Percentiles rank a stretch among this genome's conserved stretches.
These are phyloP conservation scores for Spinus olivaceus DNA, from an alignment of 2,797 vertebrate species.

Conservation along the genomic window DNA sequence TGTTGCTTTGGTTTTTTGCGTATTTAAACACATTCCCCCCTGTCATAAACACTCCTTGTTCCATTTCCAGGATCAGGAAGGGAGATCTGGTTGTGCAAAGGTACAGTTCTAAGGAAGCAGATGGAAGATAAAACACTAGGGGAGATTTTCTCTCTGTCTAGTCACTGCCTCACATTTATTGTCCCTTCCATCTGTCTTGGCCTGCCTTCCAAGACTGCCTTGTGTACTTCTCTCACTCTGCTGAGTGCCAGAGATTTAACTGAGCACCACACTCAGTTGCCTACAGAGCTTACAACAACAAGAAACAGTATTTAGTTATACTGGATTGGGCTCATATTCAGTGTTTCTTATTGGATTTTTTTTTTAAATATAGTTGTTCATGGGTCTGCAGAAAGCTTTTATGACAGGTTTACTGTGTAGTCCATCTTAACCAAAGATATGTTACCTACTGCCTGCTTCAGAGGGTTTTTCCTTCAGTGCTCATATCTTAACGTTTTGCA, in stretches of 20 bases:
- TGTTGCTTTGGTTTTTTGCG: not conserved
- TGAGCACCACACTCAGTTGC: not conserved
- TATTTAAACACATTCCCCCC: not conserved
- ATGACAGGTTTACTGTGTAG: not conserved
- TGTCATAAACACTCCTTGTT: not conserved
- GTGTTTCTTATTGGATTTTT: not conserved
- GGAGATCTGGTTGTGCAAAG: not conserved
- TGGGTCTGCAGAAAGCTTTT: not conserved
- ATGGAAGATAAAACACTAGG: not conserved
- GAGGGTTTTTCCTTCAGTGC: not conserved
- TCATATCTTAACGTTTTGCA: not conserved
- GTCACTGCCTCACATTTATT: conserved; percentile 1
- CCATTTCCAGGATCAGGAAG: not conserved
- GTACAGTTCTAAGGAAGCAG: not conserved
- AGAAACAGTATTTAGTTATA: not conserved
- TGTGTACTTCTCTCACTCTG: not conserved
- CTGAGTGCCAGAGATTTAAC: conserved; percentile 18
- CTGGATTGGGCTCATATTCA: not conserved
- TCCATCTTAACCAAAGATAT: not conserved
- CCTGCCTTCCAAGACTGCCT: conserved; percentile 6
- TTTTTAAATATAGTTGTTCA: not conserved
- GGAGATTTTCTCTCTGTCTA: conserved; percentile 22
- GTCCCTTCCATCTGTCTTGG: conserved; percentile 21
- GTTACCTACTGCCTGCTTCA: not conserved
- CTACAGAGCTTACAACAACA: not conserved